phyloP scores from a whole-genome alignment of 1,140 invertebrate genomes.

The Ceratina japonica region DNA sequence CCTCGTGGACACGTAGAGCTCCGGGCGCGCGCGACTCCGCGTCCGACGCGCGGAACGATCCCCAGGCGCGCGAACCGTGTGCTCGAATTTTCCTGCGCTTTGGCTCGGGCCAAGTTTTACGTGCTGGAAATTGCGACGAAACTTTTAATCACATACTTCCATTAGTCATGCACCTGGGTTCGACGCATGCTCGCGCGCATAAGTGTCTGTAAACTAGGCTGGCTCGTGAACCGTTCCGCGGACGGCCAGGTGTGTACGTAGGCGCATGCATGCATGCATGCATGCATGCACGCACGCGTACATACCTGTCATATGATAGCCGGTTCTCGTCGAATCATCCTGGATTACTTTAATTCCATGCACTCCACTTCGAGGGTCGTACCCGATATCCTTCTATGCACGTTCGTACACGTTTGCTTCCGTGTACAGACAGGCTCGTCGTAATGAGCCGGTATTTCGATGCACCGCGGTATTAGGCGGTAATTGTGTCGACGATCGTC shows the following conservation, averaged over 20 bases:
- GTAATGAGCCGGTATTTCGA: neutral
- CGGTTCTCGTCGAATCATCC: conserved; percentile 13
- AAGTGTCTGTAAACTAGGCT: conserved; percentile 39
- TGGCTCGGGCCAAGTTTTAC: conserved; percentile 47
- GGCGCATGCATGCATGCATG: neutral
- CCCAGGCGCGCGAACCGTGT: neutral
- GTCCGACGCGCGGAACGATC: neutral
- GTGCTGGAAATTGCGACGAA: conserved; percentile 69
- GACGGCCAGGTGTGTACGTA: conserved; percentile 39
- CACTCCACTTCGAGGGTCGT: conserved; percentile 6
- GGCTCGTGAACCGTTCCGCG: conserved; percentile 8
- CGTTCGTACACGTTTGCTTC: neutral
- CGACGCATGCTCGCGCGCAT: conserved; percentile 14
- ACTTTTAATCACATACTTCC: conserved; percentile 74
- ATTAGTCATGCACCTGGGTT: conserved; percentile 71
- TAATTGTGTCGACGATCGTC: neutral
- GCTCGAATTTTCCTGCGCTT: conserved; percentile 18
- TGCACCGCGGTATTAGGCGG: neutral
- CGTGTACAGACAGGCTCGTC: neutral
- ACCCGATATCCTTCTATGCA: neutral
- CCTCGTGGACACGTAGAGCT: neutral
- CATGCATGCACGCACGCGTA: too few relatives aligned
- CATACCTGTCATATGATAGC: conserved; percentile 22
- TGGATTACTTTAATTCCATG: conserved; percentile 21
- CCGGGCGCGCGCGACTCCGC: neutral